Evolutionary conservation across 2,888 invertebrate species (phyloP).

Genomic region (Cyaniris semiargus): DNA sequence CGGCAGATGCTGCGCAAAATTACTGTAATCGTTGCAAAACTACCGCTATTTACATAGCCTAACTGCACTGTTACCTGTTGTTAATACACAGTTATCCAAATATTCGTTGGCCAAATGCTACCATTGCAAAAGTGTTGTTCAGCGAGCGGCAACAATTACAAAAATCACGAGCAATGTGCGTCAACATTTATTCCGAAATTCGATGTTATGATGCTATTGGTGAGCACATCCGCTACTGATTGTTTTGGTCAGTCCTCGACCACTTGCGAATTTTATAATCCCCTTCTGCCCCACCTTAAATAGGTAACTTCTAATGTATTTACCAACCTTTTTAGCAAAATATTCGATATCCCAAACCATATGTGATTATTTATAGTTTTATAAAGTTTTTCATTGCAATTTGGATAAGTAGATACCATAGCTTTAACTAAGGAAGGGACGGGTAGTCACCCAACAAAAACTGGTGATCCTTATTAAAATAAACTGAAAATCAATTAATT

Average conservation of each 20-base stretch:
- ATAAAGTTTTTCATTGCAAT: no score
- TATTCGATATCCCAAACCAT: no score
- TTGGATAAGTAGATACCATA: no score
- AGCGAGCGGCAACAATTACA: neutral
- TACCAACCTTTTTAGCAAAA: no score
- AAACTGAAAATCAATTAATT: no score
- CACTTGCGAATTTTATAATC: neutral
- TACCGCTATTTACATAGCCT: neutral
- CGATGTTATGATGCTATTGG: neutral
- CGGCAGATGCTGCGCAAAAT: neutral
- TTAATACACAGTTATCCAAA: neutral
- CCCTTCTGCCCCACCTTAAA: neutral
- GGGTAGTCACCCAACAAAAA: no score
- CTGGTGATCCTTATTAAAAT: no score
- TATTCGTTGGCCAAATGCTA: neutral
- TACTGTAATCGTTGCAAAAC: neutral
- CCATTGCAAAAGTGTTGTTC: neutral
- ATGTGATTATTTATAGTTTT: no score
- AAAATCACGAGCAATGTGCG: neutral
- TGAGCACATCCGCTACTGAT: neutral
- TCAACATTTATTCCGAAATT: conserved; percentile 17
- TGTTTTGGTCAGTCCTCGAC: neutral
- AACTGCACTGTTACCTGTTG: neutral
- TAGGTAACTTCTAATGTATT: no score
- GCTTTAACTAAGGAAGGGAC: no score